A percentile compares a stretch with the other conserved stretches of the same genome.
Conservation (phyloP, 2,888 invertebrate species). For the Sinotaia quadrata region DNA sequence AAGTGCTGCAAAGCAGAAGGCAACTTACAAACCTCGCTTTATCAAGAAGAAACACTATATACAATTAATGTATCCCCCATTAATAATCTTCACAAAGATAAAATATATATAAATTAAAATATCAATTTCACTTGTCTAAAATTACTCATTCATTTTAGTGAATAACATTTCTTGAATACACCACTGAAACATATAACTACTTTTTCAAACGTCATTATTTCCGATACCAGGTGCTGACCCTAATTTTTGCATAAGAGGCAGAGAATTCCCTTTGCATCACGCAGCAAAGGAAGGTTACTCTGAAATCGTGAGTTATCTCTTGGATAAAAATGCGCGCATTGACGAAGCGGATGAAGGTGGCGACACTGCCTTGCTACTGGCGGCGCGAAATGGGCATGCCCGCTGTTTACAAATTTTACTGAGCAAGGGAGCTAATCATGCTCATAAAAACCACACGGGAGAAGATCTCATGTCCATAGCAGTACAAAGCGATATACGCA, state of each 20-base stretch:
- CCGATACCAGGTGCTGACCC: conserved; percentile 55
- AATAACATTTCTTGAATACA: no score
- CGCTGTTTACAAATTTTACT: conserved; percentile 54
- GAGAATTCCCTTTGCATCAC: conserved; percentile 69
- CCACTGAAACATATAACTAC: no score
- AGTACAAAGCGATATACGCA: conserved; percentile 52
- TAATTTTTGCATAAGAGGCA: conserved; percentile 61
- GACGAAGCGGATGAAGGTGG: conserved; percentile 66
- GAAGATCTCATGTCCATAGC: conserved; percentile 66
- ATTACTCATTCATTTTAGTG: no score
- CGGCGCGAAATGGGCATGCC: conserved; percentile 58
- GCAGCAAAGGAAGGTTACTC: conserved; percentile 69
- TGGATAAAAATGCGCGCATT: conserved; percentile 61
- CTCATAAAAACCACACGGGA: conserved; percentile 60
- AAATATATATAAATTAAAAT: no score
- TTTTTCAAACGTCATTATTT: no score
- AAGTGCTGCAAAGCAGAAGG: no score
- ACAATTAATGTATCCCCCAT: no score
- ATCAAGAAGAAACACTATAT: no score
- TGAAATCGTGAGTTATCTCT: conserved; percentile 52
- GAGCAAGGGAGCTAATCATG: conserved; percentile 27
- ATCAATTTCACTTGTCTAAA: no score
- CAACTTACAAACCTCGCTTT: no score
- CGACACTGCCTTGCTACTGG: conserved; percentile 63
- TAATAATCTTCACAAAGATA: no score